Evolutionary conservation across 2,888 invertebrate genomes (phyloP).

Genomic region (Priocnemis perturbator): DNA sequence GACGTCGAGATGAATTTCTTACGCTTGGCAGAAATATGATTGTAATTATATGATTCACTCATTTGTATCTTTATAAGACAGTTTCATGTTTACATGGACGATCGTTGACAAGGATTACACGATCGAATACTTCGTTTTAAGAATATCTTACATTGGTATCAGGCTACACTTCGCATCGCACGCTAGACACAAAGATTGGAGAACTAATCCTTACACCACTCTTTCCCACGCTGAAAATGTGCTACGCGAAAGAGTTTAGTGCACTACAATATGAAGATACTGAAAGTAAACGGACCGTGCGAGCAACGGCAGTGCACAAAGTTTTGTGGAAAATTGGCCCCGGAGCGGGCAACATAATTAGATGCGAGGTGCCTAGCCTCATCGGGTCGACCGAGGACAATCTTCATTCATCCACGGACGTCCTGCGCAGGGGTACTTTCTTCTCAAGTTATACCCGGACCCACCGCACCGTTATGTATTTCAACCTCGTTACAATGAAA

Average conservation of each 20-base stretch:
- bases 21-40: too few species aligned
- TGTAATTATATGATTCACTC: too few species aligned
- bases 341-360: constrained; percentile 36
- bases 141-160: too few species aligned
- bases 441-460: constrained; percentile 4
- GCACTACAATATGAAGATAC: background rate
- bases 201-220: too few species aligned
- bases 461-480: constrained; percentile 30
- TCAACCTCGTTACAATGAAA: constrained; percentile 43
- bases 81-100: too few species aligned
- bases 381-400: constrained; percentile 28
- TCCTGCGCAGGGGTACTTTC: constrained; percentile 32
- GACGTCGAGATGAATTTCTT: too few species aligned
- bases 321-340: constrained; percentile 29
- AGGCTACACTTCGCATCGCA: too few species aligned
- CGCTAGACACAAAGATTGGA: too few species aligned
- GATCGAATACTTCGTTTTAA: too few species aligned
- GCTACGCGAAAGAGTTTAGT: background rate
- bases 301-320: background rate
- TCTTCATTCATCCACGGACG: constrained; percentile 43
- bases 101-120: too few species aligned
- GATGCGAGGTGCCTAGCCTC: constrained; percentile 27
- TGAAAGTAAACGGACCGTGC: background rate
- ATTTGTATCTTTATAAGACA: too few species aligned
- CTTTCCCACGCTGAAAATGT: too few species aligned